A percentile compares a stretch with the other conserved stretches of the same genome.
phyloP scores from a whole-genome alignment of 2,888 invertebrate species.

The Brachypterus glaber region DNA sequence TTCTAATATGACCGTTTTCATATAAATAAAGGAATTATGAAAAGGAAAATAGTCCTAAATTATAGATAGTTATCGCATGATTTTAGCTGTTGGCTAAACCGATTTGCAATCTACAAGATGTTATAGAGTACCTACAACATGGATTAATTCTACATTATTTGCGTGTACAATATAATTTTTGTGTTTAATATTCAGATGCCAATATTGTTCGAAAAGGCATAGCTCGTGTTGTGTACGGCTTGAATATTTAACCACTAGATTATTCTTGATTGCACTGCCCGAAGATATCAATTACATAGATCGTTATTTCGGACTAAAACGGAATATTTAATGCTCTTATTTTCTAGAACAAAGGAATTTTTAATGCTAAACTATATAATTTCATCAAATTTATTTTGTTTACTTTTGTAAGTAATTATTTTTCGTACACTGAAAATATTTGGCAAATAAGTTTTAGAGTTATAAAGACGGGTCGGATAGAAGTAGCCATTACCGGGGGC shows the following conservation, averaged over 20 bases:
- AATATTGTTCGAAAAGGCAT: conserved; percentile 40
- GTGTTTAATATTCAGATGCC: conserved; percentile 37
- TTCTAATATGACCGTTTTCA: conserved; percentile 22
- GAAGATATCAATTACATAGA: conserved; percentile 43
- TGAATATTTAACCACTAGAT: conserved; percentile 41
- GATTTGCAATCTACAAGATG: conserved; percentile 27
- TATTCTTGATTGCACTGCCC: conserved; percentile 40
- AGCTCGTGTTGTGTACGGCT: conserved; percentile 31
- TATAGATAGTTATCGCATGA: conserved; percentile 31
- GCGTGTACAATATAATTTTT: conserved; percentile 37
- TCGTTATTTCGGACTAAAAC: conserved; percentile 40
- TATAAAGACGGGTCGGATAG: conserved; percentile 18
- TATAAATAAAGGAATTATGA: conserved; percentile 22
- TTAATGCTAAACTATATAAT: conserved; percentile 17
- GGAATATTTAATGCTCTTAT: conserved; percentile 39
- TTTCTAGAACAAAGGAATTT: conserved; percentile 36
- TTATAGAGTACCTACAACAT: conserved; percentile 22
- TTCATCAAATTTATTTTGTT: too few relatives aligned
- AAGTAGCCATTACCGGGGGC: too few relatives aligned
- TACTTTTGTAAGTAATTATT: too few relatives aligned
- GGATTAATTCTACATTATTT: conserved; percentile 30
- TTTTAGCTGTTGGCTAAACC: conserved; percentile 25
- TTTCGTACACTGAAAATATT: too few relatives aligned
- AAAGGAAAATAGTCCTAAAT: conserved; percentile 28
- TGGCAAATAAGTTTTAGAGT: too few relatives aligned